phyloP scores from a whole-genome alignment of 2,113 vertebrate genomes.

The Psittacula cyanocephala region DNA sequence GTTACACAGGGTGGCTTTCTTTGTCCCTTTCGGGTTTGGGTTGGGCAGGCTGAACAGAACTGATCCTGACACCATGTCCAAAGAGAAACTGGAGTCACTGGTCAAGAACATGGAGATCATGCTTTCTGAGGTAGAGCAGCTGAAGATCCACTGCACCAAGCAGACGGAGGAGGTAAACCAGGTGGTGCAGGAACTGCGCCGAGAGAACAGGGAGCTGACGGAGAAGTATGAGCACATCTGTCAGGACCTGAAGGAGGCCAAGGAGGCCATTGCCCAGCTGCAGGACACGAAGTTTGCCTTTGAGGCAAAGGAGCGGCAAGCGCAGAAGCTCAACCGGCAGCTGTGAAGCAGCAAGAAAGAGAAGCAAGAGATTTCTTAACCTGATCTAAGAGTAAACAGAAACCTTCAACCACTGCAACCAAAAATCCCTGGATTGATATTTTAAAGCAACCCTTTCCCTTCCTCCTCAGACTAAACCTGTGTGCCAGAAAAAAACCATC shows the following conservation, averaged over 20 bases:
- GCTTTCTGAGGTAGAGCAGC: constrained; percentile 85
- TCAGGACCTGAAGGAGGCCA: constrained; percentile 81
- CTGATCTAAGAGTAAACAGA: constrained; percentile 4
- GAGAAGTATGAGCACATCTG: constrained; percentile 83
- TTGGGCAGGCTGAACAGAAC: constrained; percentile 41
- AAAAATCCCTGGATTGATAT: background rate
- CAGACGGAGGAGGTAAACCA: constrained; percentile 85
- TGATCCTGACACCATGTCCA: constrained; percentile 75
- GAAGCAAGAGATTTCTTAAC: background rate
- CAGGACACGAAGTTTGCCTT: constrained; percentile 84
- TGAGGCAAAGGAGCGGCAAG: constrained; percentile 86
- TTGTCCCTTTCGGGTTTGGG: constrained; percentile 66
- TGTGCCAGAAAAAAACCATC: background rate
- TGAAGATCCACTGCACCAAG: constrained; percentile 85
- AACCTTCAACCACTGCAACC: background rate
- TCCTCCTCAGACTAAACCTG: background rate
- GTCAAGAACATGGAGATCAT: constrained; percentile 89
- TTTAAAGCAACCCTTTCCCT: constrained; percentile 5
- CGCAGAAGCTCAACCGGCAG: constrained; percentile 87
- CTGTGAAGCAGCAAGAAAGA: constrained; percentile 64
- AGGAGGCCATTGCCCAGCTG: constrained; percentile 81
- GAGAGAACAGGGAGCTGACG: constrained; percentile 82
- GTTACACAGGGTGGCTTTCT: constrained; percentile 69
- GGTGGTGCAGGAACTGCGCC: constrained; percentile 79
- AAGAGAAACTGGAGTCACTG: constrained; percentile 85